Evolutionary conservation across 1,140 invertebrate genomes (phyloP), one percentile per base, ranked within the genome.

Genomic region (Drosophila ogumai): DNA sequence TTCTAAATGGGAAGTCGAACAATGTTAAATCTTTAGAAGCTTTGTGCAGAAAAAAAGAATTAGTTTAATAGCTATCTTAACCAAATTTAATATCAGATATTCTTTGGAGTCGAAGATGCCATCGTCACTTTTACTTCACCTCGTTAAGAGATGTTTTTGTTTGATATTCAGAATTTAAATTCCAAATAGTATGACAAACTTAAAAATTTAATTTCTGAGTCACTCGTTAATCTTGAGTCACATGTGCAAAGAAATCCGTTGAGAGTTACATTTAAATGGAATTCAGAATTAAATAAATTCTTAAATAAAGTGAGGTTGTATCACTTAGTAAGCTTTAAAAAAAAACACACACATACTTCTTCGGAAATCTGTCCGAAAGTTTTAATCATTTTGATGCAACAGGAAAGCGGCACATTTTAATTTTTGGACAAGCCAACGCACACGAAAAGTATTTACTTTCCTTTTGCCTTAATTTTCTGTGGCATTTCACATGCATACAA

Each of bases 371-470:
- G 49, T 61, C 31, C 22, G 12, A 38, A 43, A 43, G 28, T 65
- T 65, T 60, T 43, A 60, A 61, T 34, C 56, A 61, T 61, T 65
- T 41, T 38, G 55, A 41, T 31, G 38, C 55, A 31, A 43, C 54
- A 41, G 54, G 54, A 41, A 41, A 56, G 54, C 54, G 32, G 54
- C 34, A 56, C 40, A 12, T 56, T 22, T 56, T 36, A 40, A 10
- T 22, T 40, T 56, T 40, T 25, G 34, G 17, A 34, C 38, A 34
- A 25, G 61, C 56, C 61, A 59, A 28, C 44, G 17, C 22, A 47
- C 28, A 60, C 36, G 54, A 55, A 71, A 71, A 63, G 57, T 44
- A 69, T 69, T 69, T 44, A 69, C 32, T 56, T 44, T 69, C 44
- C 32, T 43, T 56, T 55, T 44, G 25, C 34, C 36, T 56, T 31